Evolutionary conservation across 1,140 invertebrate species (phyloP), one percentile per base, ranked within the genome.

Genomic region (Drosophila oshimai): DNA sequence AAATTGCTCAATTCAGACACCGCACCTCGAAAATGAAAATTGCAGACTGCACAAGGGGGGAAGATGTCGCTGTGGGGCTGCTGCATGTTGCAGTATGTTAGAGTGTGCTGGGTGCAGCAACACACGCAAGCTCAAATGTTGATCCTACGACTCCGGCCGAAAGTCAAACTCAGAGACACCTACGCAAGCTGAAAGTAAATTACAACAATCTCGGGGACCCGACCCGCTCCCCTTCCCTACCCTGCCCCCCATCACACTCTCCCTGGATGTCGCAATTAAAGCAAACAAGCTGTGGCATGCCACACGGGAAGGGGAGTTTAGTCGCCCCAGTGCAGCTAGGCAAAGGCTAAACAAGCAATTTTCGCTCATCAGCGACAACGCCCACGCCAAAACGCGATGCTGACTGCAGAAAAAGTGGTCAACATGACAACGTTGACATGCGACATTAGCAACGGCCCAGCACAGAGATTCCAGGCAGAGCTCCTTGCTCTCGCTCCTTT

Each of bases 351-450:
- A 76, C 72, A 64, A 72, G 73, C 71, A 44, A 73, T 81, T 81
- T 81, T 73, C 77, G 64, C 64, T 68, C 64, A 68, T 68, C 79
- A 78, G 64, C 74, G 55, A 83, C 74, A 69, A 81, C 77, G 67
- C 77, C 69, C 55, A 67, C 33, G 45, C 57, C 53, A 7, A 51
- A 47, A 54, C 72, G 62, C 39, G 22, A 34, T 6, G 37, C 20
- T 45, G 46, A 17, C 41, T 28, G 36, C 28, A 47, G 47, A 75
- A 86, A 87, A 87, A 88, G 67, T 87, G 73, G 68, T 54, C 81
- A 87, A 87, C 81, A 87, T 87, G 73, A 87, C 83, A 87, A 62
- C 49, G 69, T 68, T 87, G 81, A 87, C 81, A 87, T 87, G 81
- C 81, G 83, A 87, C 81, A 87, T 87, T 87, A 77, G 73, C 68